These are phyloP conservation scores for Aelia acuminata DNA, from an alignment of 2,888 invertebrate species.

Conservation along the genomic window DNA sequence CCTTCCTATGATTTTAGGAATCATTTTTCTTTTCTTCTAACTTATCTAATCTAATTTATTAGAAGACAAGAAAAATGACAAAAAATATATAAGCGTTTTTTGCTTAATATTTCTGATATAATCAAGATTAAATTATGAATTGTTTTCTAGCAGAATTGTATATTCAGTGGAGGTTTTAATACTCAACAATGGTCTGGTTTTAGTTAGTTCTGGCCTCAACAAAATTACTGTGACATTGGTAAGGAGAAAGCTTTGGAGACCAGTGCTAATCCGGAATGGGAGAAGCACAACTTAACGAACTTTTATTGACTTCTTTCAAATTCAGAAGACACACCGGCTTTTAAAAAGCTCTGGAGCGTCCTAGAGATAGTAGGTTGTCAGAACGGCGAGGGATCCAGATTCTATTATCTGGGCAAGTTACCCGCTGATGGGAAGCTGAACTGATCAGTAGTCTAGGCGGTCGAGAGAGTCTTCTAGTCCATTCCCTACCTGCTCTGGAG, in stretches of 20 bases:
- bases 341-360: constrained; percentile 26
- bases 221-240: background rate
- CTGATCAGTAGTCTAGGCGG: constrained; percentile 6
- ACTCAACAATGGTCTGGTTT: background rate
- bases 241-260: background rate
- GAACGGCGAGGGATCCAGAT: background rate
- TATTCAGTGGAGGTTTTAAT: background rate
- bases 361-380: constrained; percentile 9
- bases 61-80: no score
- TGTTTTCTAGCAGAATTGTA: no score
- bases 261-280: background rate
- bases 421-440: background rate
- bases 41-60: no score
- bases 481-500: background rate
- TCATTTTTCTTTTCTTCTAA: no score
- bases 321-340: constrained; percentile 7
- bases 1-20: no score
- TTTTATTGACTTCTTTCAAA: constrained; percentile 46
- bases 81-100: no score
- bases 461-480: background rate
- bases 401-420: constrained; percentile 39
- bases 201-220: background rate
- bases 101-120: no score
- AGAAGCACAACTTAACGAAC: constrained; percentile 21
- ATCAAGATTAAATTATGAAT: no score